Evolutionary conservation across 2,888 invertebrate species (phyloP).

Genomic region (Craniophora ligustri): DNA sequence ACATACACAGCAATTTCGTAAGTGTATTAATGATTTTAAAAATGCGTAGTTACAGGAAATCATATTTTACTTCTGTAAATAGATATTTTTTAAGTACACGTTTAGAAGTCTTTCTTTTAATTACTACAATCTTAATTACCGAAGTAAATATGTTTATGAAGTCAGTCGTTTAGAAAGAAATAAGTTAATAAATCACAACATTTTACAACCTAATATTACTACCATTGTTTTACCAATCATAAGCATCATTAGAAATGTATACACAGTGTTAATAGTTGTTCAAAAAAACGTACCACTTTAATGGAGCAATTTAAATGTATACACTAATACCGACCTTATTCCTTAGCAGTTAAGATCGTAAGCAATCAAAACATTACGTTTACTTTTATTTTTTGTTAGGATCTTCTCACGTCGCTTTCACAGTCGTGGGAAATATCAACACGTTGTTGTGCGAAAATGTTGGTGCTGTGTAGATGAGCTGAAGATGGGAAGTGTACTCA

Average conservation of each 20-base stretch:
- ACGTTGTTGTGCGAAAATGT: conserved; percentile 49
- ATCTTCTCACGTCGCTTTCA: conserved; percentile 75
- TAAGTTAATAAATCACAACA: neutral
- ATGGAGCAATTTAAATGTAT: conserved; percentile 51
- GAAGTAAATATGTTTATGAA: too few relatives aligned
- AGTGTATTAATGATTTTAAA: too few relatives aligned
- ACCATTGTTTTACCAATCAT: conserved; percentile 23
- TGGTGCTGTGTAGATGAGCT: conserved; percentile 20
- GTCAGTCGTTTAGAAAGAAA: neutral
- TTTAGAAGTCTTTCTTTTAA: too few relatives aligned
- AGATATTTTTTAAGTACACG: too few relatives aligned
- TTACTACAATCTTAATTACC: too few relatives aligned
- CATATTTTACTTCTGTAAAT: too few relatives aligned
- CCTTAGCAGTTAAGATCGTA: conserved; percentile 25
- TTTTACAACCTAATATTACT: conserved; percentile 7
- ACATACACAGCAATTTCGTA: too few relatives aligned
- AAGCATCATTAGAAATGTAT: conserved; percentile 33
- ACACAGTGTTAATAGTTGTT: conserved; percentile 36
- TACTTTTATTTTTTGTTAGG: conserved; percentile 38
- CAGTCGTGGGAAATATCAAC: conserved; percentile 67
- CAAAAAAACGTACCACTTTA: conserved; percentile 30
- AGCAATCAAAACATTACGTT: conserved; percentile 28
- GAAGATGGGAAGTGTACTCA: neutral
- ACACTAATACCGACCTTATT: conserved; percentile 29
- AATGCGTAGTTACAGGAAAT: too few relatives aligned